Percentiles rank a stretch among this genome's conserved stretches.
phyloP scores from a whole-genome alignment of 2,888 invertebrate species.

The Alloscopus bannaensis region DNA sequence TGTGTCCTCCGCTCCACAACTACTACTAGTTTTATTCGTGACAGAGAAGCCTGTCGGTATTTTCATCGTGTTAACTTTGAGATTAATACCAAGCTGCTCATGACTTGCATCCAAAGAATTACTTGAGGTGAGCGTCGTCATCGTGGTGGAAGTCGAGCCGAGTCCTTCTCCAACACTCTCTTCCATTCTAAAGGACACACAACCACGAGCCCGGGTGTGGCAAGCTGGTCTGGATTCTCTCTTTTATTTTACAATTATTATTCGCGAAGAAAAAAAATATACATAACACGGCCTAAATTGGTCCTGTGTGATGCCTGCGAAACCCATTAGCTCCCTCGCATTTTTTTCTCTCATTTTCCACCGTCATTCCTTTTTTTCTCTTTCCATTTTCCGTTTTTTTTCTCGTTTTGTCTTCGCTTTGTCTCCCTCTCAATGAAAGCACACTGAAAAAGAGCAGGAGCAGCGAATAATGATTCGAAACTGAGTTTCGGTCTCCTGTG shows the following conservation, averaged over 20 bases:
- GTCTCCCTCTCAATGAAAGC: too few species aligned
- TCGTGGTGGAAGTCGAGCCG: too few species aligned
- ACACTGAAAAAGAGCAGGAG: too few species aligned
- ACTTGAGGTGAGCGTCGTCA: slow-evolving; percentile 28
- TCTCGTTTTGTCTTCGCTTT: too few species aligned
- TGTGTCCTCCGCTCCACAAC: slow-evolving; percentile 5
- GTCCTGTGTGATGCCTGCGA: neutral
- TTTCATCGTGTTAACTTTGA: slow-evolving; percentile 49
- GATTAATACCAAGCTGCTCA: slow-evolving; percentile 23
- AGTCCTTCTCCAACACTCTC: slow-evolving; percentile 23
- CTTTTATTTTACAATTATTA: neutral
- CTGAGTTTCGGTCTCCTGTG: too few species aligned
- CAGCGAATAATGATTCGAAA: too few species aligned
- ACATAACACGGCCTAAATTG: too few species aligned
- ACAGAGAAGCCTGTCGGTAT: slow-evolving; percentile 30
- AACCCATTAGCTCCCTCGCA: neutral
- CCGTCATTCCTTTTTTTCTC: too few species aligned
- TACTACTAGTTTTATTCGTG: neutral
- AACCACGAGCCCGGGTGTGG: slow-evolving; percentile 1
- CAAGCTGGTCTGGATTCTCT: neutral
- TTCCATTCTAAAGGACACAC: slow-evolving; percentile 43
- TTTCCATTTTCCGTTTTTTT: too few species aligned
- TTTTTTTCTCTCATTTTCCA: neutral
- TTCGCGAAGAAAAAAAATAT: too few species aligned
- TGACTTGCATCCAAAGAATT: slow-evolving; percentile 30